phyloP scores from a whole-genome alignment of 2,888 invertebrate species.

The Stenchaetothrips biformis region DNA sequence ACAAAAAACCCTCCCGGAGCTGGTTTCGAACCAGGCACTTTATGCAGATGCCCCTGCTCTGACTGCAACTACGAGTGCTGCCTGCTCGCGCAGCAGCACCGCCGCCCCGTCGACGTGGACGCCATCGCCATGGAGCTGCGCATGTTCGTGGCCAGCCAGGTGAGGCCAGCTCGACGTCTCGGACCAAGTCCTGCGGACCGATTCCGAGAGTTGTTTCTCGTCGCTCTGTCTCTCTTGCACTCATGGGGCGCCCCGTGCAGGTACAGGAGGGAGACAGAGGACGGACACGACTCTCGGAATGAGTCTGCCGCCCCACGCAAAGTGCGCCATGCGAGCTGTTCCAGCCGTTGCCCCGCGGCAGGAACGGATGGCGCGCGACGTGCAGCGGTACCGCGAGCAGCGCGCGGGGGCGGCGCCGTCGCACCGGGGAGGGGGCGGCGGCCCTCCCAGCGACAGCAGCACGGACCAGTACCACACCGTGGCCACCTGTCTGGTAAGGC shows the following conservation, averaged over 20 bases:
- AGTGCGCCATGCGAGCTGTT: no score
- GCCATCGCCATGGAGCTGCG: constrained; percentile 16
- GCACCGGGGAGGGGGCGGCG: not conserved
- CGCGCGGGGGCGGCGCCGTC: not conserved
- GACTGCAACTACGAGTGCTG: constrained; percentile 11
- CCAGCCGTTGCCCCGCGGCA: not conserved
- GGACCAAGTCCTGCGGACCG: no score
- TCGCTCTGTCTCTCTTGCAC: no score
- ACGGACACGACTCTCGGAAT: no score
- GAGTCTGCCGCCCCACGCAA: no score
- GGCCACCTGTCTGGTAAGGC: not conserved
- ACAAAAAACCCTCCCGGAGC: not conserved
- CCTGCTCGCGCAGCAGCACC: not conserved
- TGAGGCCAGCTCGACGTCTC: not conserved
- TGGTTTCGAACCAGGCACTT: not conserved
- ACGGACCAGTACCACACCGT: constrained; percentile 17
- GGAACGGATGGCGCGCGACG: constrained; percentile 1
- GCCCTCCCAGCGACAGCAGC: not conserved
- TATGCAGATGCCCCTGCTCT: not conserved
- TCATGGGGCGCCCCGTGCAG: no score
- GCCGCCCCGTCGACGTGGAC: not conserved
- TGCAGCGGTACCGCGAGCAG: not conserved
- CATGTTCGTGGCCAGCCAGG: not conserved
- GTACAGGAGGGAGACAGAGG: no score
- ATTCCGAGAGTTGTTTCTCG: no score